These are phyloP conservation scores for Apodemus sylvaticus DNA, from an alignment of 2,113 vertebrate species.

Conservation along the genomic window DNA sequence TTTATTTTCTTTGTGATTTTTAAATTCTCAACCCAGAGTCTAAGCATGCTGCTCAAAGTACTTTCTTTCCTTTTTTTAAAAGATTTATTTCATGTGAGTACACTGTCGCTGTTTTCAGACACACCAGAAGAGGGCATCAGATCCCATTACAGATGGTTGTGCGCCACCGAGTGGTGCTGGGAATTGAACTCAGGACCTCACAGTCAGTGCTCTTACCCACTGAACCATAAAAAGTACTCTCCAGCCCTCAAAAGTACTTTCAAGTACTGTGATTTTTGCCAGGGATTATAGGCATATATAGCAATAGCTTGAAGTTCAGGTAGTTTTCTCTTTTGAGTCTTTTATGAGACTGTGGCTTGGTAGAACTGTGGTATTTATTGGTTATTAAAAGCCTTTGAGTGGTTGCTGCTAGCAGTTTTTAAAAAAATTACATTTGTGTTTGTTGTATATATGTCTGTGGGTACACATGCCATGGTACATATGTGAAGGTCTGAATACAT, in stretches of 20 bases:
- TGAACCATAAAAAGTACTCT: too few relatives aligned
- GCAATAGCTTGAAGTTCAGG: neutral
- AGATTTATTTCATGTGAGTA: too few relatives aligned
- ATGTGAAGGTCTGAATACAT: neutral
- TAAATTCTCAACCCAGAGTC: neutral
- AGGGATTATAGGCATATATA: neutral
- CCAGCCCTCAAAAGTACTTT: neutral
- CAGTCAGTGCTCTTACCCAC: too few relatives aligned
- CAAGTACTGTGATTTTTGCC: neutral
- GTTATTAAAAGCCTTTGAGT: neutral
- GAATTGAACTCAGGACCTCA: too few relatives aligned
- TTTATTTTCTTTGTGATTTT: neutral
- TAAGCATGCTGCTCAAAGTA: neutral
- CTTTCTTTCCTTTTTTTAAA: too few relatives aligned
- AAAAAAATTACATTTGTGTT: neutral
- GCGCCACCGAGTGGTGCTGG: too few relatives aligned
- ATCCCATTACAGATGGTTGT: too few relatives aligned
- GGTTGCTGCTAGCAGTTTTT: neutral
- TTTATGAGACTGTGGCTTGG: neutral
- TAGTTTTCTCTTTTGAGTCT: neutral
- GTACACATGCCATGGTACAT: neutral
- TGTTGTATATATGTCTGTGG: neutral
- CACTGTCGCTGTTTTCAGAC: too few relatives aligned
- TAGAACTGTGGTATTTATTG: neutral
- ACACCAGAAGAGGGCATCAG: too few relatives aligned